phyloP scores from a whole-genome alignment of 2,888 invertebrate genomes.

The Deroplatys truncata region DNA sequence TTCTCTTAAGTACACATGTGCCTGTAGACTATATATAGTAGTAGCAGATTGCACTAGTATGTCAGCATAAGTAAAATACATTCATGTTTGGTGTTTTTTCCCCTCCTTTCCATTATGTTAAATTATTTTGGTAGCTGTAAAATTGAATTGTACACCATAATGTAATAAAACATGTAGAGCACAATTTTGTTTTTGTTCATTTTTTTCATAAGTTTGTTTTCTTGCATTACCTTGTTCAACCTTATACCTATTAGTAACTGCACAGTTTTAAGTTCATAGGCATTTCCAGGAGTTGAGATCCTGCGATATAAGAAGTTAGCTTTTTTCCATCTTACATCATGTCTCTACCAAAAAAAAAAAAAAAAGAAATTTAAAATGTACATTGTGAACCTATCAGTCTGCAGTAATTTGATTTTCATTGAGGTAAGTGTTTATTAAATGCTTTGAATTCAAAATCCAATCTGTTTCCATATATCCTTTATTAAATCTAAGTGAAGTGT shows the following conservation, averaged over 20 bases:
- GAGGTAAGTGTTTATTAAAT: conserved; percentile 13
- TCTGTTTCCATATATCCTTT: too few species aligned
- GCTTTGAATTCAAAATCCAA: too few species aligned
- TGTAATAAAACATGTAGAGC: conserved; percentile 4
- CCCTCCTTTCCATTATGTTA: background rate
- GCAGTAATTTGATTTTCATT: conserved; percentile 5
- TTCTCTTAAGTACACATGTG: background rate
- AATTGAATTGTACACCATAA: background rate
- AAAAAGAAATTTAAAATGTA: background rate
- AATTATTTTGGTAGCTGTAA: background rate
- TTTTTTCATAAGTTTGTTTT: conserved; percentile 8
- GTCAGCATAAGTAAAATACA: background rate
- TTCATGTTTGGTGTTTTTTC: background rate
- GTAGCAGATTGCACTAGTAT: background rate
- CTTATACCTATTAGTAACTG: background rate
- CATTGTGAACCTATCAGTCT: background rate
- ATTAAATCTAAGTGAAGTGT: too few species aligned
- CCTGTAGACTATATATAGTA: background rate
- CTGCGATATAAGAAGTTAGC: background rate
- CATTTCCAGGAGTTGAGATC: background rate
- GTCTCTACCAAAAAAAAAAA: background rate
- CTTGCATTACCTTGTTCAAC: background rate
- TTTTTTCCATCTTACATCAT: background rate
- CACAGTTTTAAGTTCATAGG: background rate
- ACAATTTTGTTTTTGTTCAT: conserved; percentile 20